Conservation (phyloP, 2,888 invertebrate species). For the Dasypogon diadema region DNA sequence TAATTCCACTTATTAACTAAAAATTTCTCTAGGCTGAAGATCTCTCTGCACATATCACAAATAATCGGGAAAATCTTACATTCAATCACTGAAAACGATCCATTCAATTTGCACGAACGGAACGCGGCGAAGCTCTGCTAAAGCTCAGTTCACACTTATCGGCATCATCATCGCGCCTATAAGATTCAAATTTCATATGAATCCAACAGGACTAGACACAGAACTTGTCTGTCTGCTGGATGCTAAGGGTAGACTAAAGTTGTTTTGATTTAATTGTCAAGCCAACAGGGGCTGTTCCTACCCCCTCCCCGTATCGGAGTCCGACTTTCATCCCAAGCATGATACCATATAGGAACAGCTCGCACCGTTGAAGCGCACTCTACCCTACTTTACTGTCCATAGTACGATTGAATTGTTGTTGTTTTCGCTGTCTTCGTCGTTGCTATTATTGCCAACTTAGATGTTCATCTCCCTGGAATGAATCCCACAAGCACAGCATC, state of each 20-base stretch:
- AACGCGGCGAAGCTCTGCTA: neutral
- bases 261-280: constrained; percentile 64
- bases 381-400: constrained; percentile 20
- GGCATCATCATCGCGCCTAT: neutral
- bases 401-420: constrained; percentile 28
- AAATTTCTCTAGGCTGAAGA: constrained; percentile 3
- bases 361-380: constrained; percentile 13
- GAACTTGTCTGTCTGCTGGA: constrained; percentile 48
- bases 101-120: neutral
- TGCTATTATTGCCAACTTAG: constrained; percentile 46
- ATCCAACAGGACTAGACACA: constrained; percentile 19
- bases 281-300: constrained; percentile 63
- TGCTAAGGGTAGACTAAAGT: constrained; percentile 55
- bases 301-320: constrained; percentile 30
- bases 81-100: neutral
- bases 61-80: neutral
- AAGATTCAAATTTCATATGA: constrained; percentile 8
- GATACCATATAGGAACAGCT: neutral
- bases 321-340: neutral
- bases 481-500: constrained; percentile 27
- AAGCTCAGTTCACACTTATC: constrained; percentile 5
- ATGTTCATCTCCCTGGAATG: constrained; percentile 44
- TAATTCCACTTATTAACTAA: constrained; percentile 1
- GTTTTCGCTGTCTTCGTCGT: constrained; percentile 37
- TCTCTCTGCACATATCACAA: constrained; percentile 36